Evolutionary conservation across 2,113 vertebrate genomes (phyloP).

Genomic region (Crotophaga sulcirostris): DNA sequence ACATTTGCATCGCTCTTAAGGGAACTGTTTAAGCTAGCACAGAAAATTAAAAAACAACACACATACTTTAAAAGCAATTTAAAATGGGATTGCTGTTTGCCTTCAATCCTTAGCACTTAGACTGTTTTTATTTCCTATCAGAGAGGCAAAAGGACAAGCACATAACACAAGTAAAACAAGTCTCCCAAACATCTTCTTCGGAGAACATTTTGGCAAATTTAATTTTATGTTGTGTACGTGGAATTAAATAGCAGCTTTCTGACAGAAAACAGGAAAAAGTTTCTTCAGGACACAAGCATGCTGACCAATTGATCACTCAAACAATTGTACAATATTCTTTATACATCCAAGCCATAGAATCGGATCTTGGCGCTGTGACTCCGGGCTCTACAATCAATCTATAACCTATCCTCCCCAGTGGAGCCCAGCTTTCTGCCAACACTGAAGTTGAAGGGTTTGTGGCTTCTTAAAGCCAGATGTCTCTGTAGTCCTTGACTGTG

Average conservation of each 20-base stretch:
- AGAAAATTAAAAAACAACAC: background rate
- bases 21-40: background rate
- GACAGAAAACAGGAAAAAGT: background rate
- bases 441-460: background rate
- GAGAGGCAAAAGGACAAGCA: background rate
- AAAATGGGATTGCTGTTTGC: background rate
- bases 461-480: slow-evolving; percentile 5
- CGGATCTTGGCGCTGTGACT: background rate
- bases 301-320: accelerated
- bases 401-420: background rate
- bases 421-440: background rate
- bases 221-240: background rate
- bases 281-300: background rate
- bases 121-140: background rate
- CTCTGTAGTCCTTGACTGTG: background rate
- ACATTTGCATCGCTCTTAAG: slow-evolving; percentile 12
- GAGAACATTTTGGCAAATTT: background rate
- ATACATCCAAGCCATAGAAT: background rate
- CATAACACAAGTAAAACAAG: accelerated
- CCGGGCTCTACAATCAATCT: background rate
- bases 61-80: background rate
- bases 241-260: background rate
- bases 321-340: background rate
- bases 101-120: background rate
- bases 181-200: background rate